Base-by-base conservation (phyloP, 2,888 invertebrate genomes). In the Noctua fimbriata region DNA sequence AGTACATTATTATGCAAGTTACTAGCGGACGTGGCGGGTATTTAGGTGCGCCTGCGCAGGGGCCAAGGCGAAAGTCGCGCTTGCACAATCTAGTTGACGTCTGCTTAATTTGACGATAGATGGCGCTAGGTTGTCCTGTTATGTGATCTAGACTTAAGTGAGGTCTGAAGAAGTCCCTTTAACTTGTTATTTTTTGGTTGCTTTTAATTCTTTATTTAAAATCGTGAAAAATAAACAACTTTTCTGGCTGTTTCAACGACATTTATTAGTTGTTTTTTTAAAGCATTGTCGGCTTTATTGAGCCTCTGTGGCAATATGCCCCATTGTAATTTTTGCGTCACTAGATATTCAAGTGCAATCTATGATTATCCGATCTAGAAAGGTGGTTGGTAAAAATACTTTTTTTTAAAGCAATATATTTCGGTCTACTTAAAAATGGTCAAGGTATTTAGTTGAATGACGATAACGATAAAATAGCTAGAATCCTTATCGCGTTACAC, bases 21-120 rank as follows among this genome's bases (percentile, higher is more conserved):
- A 78, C 79, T 73, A 77, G 78, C 75, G 79, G 82, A 85, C 87
- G 85, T 89, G 81, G 74, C 47, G 77, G 78, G 83, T 85, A 81
- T 81, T 80, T 79, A 85, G 84, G 88, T 86, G 88, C 84, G 90
- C 87, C 78, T 24, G 86, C 84, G 83, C 84, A 79, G 76, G 84
- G 88, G 90, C 89, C 92, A 92, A 91, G 92, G 91, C 92, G 91
- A 92, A 92, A 92, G 91, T 87, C 85, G 81, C 76, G 78, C 72
- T 87, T 80, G 83, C 83, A 84, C 89, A 84, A 88, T 85, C 87
- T 85, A 88, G 67, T 77, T 76, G 75, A 81, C 69, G 82, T 73
- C 69, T 72, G 24, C 58, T 70, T 88, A 73, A 79, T 86, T 77
- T 80, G 69, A 76, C 75, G 79, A 83, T 78, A 87, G 87, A 87